These are phyloP conservation scores for Philereme vetulata DNA, from an alignment of 2,888 invertebrate species.

Conservation along the genomic window DNA sequence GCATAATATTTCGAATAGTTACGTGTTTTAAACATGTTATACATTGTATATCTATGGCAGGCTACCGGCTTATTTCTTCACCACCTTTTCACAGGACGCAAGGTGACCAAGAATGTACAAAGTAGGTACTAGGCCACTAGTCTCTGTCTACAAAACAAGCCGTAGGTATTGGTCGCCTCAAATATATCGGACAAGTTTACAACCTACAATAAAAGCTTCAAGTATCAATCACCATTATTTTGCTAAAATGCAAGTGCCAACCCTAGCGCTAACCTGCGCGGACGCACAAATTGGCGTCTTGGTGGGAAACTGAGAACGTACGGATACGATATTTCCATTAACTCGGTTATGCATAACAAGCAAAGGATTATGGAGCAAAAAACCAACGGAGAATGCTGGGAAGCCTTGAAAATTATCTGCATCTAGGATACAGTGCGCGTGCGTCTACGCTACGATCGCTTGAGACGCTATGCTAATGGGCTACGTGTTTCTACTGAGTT, in stretches of 20 bases:
- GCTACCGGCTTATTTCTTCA: too few relatives aligned
- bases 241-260: constrained; percentile 11
- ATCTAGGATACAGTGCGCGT: constrained; percentile 35
- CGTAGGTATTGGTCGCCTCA: too few relatives aligned
- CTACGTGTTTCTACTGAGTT: constrained; percentile 31
- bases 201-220: too few relatives aligned
- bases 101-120: too few relatives aligned
- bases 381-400: constrained; percentile 46
- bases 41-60: too few relatives aligned
- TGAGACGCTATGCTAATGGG: constrained; percentile 32
- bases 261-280: constrained; percentile 48
- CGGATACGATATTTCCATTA: constrained; percentile 66
- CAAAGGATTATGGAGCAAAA: constrained; percentile 51
- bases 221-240: neutral
- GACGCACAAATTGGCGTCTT: constrained; percentile 79
- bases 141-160: too few relatives aligned
- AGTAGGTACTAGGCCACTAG: too few relatives aligned
- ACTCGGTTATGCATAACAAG: constrained; percentile 62
- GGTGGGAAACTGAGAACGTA: constrained; percentile 62
- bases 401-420: constrained; percentile 55
- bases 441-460: constrained; percentile 15
- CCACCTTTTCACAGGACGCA: too few relatives aligned
- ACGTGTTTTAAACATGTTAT: too few relatives aligned
- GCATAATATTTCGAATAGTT: too few relatives aligned
- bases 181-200: too few relatives aligned